These are phyloP conservation scores for Dipodomys spectabilis DNA, from an alignment of 2,113 vertebrate species.

Conservation along the genomic window DNA sequence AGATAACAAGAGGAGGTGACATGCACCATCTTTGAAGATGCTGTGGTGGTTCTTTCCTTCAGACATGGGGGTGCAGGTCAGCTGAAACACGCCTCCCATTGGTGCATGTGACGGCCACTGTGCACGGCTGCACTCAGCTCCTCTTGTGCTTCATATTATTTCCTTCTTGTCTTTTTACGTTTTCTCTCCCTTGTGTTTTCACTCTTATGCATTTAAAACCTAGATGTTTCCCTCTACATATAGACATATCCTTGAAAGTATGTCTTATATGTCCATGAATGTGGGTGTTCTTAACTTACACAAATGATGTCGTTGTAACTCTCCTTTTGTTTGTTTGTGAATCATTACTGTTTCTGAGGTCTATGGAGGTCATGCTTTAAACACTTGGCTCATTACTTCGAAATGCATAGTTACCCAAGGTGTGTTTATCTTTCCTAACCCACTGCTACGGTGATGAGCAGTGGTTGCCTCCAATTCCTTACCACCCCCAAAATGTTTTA, in stretches of 20 bases:
- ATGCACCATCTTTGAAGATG: neutral
- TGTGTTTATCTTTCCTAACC: neutral
- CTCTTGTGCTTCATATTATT: neutral
- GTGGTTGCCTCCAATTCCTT: neutral
- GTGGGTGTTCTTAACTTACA: neutral
- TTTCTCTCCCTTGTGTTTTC: neutral
- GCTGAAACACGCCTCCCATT: neutral
- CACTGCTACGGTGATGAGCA: neutral
- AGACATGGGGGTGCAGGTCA: neutral
- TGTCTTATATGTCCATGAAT: neutral
- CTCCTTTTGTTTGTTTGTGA: neutral
- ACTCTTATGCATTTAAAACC: neutral
- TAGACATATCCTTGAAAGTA: neutral
- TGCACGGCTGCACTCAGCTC: neutral
- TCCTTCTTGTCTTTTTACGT: neutral
- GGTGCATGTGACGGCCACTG: neutral
- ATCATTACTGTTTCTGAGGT: neutral
- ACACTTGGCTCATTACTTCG: neutral
- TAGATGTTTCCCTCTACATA: neutral
- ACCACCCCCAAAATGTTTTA: too few relatives aligned
- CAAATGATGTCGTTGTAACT: neutral
- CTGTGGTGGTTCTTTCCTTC: neutral
- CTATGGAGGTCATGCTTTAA: neutral
- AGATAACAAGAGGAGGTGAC: neutral
- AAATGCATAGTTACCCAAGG: neutral